These are phyloP conservation scores for Euthynnus affinis DNA, from an alignment of 2,797 vertebrate genomes.

Conservation along the genomic window DNA sequence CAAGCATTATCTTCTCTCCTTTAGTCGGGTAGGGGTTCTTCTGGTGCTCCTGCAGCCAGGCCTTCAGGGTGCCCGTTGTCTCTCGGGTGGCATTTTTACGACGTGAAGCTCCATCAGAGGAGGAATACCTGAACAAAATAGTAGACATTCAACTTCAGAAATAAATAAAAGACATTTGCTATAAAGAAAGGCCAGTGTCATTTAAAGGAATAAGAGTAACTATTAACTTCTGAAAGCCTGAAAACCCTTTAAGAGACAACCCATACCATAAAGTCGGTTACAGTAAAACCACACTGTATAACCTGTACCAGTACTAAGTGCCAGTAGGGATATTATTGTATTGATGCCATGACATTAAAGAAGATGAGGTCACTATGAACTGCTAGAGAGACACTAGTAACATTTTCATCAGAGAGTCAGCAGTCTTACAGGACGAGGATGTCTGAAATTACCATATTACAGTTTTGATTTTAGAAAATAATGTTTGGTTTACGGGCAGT, in stretches of 20 bases:
- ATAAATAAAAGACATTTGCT: neutral
- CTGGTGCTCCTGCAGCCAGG: conserved; percentile 92
- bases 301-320: neutral
- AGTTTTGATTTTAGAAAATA: neutral
- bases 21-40: conserved; percentile 93
- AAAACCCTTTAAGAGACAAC: conserved; percentile 12
- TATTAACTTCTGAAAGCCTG: conserved; percentile 16
- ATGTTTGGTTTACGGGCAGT: neutral
- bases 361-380: conserved; percentile 10
- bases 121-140: conserved; percentile 87
- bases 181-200: neutral
- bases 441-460: neutral
- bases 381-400: neutral
- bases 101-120: conserved; percentile 91
- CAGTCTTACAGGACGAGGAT: neutral
- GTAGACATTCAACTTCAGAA: neutral
- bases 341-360: conserved; percentile 15
- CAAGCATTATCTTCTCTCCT: conserved; percentile 93
- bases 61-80: conserved; percentile 93
- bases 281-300: conserved; percentile 3
- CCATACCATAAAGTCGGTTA: neutral
- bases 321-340: conserved; percentile 11
- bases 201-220: neutral
- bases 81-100: conserved; percentile 96
- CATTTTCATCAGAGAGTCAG: neutral